Base-by-base conservation (phyloP, 2,797 vertebrate genomes). In the Arrhamphus sclerolepis region DNA sequence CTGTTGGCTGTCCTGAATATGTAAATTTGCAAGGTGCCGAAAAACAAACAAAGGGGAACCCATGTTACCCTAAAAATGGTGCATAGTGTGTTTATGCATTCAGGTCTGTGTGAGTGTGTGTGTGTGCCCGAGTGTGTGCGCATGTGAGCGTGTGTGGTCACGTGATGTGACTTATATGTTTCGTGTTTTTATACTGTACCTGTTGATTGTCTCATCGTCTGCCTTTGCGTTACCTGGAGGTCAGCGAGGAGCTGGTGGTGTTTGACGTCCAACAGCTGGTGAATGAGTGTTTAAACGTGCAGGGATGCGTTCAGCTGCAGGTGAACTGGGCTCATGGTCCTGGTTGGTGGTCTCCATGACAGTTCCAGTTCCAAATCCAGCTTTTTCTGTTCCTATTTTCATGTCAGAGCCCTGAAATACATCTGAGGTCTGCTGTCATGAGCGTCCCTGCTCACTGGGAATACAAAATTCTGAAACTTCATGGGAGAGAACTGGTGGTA, bases 1-100 rank as follows among this genome's bases (percentile, higher is more conserved):
- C 72, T 50, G 64, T 75, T 79, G 80, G 78, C 86, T 75, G 53
- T 75, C 42, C 65, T 70, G 60, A 75, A 75, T 54, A 70, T 71
- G 72, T 71, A 53, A 39, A 77, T 72, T 49, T 61, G 66, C 38
- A 56, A 66, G 72, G 74, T 82, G 70, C 74, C 81, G 78, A 72
- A n/a, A 75, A 39, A 81, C 66, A 62, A 69, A 46, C 31, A 11
- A 34, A 34, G 10, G 31, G 11, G 31, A 13, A 34, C 31, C 78
- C 57, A 41, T 29, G 58, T 65, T 61, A 54, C 62, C 55, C 52
- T 60, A 64, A 70, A 65, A 72, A 57, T 7, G 79, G 83, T 84
- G 83, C 48, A 19, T 9, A 29, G 64, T 72, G 79, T 34, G 50
- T 13, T 64, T 50, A 74, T 60, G 71, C 21, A 62, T 77, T 62